Percentiles rank a stretch among this genome's conserved stretches.
Evolutionary conservation across 2,797 vertebrate genomes (phyloP).

Genomic region (Spondyliosoma cantharus): DNA sequence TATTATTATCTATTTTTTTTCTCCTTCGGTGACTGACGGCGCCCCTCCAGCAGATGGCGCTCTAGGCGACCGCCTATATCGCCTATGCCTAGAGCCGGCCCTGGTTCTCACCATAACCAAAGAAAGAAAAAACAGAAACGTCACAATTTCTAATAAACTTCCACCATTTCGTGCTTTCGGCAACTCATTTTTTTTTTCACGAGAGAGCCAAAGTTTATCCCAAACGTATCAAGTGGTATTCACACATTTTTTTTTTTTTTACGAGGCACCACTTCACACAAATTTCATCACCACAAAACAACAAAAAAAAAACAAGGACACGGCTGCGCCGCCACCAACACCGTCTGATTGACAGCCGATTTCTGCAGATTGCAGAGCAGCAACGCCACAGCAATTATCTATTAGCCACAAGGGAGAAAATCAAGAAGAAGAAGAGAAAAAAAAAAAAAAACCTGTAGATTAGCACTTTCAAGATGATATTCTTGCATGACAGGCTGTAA

Average conservation of each 20-base stretch:
- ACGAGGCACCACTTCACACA: background rate
- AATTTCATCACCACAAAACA: background rate
- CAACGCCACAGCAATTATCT: slow-evolving; percentile 22
- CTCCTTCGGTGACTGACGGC: no score
- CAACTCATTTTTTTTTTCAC: background rate
- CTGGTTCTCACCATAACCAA: no score
- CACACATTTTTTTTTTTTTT: background rate
- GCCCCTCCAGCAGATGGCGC: no score
- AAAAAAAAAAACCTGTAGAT: slow-evolving; percentile 12
- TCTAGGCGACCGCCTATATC: no score
- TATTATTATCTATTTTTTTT: no score
- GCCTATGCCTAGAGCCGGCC: no score
- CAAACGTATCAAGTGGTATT: background rate
- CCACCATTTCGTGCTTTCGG: no score
- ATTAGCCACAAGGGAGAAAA: slow-evolving; percentile 20
- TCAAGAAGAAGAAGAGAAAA: background rate
- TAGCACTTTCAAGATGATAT: slow-evolving; percentile 9
- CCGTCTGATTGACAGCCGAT: slow-evolving; percentile 21
- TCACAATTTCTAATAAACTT: no score
- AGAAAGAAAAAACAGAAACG: no score
- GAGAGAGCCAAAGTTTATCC: background rate
- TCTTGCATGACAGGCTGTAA: slow-evolving; percentile 44
- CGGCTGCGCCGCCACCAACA: background rate
- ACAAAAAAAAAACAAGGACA: background rate
- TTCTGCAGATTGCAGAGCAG: slow-evolving; percentile 14